Evolutionary conservation across 2,797 vertebrate genomes (phyloP), one percentile per base, ranked within the genome.

Genomic region (Chloroceryle amazona): DNA sequence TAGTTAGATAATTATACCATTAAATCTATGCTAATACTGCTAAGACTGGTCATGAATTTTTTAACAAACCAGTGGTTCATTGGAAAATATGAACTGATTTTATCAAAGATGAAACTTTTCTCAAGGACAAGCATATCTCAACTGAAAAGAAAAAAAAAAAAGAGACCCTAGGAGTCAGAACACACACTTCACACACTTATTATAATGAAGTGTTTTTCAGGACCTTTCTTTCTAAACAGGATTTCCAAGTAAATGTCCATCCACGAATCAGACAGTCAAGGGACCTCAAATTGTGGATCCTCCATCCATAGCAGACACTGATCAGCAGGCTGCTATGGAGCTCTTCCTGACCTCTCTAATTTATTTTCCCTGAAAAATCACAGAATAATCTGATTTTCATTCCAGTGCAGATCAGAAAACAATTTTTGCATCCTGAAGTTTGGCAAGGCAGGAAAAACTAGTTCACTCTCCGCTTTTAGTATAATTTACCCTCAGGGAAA

Each of bases 1-100:
- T 86, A 90, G 94, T 94, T 90, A 95, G 93, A 95, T 94, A 97
- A 97, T 95, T 94, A 93, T 57, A 81, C 90, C 94, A 94, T 96
- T 95, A 97, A 86, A 96, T 94, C 94, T 93, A 85, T 95, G 86
- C 90, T 94, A 89, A 94, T 95, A 87, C 81, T 82, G 89, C 83
- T 65, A 95, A 87, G 81, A 52, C 84, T 95, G 57, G 79, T 93
- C 81, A 91, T 92, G 61, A 96, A 94, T 95, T 96, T 93, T 92
- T 96, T 92, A 96, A 94, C 89, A 92, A 92, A 93, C 71, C 52
- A 83, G 68, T 42, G 33, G 92, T 95, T 92, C 41, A 12, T 13
- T 89, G 65, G 79, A 94, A 96, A 97, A 93, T 72, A 83, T 57
- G 68, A 89, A 74, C 71, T 76, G 83, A 84, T 90, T 85, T 87